phyloP scores from a whole-genome alignment of 2,113 vertebrate genomes.

The Sapayoa aenigma region DNA sequence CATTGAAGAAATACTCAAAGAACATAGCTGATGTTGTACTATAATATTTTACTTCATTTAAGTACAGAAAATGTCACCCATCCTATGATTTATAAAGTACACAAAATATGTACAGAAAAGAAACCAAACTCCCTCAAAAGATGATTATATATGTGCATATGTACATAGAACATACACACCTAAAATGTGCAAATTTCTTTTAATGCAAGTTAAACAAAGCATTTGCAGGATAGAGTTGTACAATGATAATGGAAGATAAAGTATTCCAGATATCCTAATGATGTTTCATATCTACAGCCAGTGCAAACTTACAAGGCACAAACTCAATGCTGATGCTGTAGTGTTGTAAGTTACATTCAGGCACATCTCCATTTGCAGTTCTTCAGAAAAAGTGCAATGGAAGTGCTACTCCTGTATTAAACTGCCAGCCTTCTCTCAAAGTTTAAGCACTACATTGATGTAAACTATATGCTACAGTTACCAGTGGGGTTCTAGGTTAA shows the following conservation, averaged over 20 bases:
- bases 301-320: slow-evolving; percentile 79
- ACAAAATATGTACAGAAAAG: slow-evolving; percentile 66
- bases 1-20: slow-evolving; percentile 46
- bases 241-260: neutral
- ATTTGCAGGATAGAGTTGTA: slow-evolving; percentile 29
- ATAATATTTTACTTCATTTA: slow-evolving; percentile 68
- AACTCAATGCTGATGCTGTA: slow-evolving; percentile 54
- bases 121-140: slow-evolving; percentile 53
- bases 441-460: slow-evolving; percentile 23
- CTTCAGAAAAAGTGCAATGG: slow-evolving; percentile 8
- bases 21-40: slow-evolving; percentile 34
- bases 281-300: slow-evolving; percentile 35
- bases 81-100: slow-evolving; percentile 69
- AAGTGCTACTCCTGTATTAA: slow-evolving; percentile 19
- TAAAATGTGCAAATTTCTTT: slow-evolving; percentile 70
- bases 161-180: slow-evolving; percentile 15
- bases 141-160: slow-evolving; percentile 30
- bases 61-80: slow-evolving; percentile 53
- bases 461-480: neutral
- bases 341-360: slow-evolving; percentile 51
- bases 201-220: slow-evolving; percentile 50
- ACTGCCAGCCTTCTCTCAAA: slow-evolving; percentile 42
- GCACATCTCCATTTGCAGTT: slow-evolving; percentile 18
- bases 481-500: neutral
- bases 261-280: neutral